phyloP scores from a whole-genome alignment of 2,113 vertebrate species.

The Hoplias malabaricus region DNA sequence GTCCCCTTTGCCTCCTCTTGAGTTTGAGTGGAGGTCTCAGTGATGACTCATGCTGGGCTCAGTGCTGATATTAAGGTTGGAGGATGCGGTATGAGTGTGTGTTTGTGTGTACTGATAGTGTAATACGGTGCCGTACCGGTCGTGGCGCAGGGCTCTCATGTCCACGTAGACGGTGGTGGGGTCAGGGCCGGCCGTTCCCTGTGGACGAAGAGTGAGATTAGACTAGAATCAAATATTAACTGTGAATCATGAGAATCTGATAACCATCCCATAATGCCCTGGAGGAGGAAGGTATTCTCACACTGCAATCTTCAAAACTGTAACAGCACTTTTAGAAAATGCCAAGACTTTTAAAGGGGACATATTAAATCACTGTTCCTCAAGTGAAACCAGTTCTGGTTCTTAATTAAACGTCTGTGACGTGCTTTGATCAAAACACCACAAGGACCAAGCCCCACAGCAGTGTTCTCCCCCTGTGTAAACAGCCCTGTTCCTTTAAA shows the following conservation, averaged over 20 bases:
- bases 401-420: too few relatives aligned
- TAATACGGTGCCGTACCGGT: slow-evolving; percentile 83
- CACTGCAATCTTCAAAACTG: background rate
- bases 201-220: slow-evolving; percentile 48
- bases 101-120: background rate
- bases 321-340: background rate
- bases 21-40: too few relatives aligned
- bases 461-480: too few relatives aligned
- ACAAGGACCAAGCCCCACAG: too few relatives aligned
- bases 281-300: background rate
- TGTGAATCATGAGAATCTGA: background rate
- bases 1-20: too few relatives aligned
- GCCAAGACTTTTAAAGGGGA: too few relatives aligned
- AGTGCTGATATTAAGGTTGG: background rate
- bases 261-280: slow-evolving; percentile 27
- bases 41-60: too few relatives aligned
- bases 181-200: slow-evolving; percentile 95
- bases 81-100: background rate
- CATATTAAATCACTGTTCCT: too few relatives aligned
- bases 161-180: slow-evolving; percentile 96
- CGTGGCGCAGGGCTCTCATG: slow-evolving; percentile 92
- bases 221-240: background rate
- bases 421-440: too few relatives aligned
- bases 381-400: too few relatives aligned
- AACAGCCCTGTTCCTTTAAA: too few relatives aligned